Evolutionary conservation across 2,797 vertebrate genomes (phyloP), one percentile per base, ranked within the genome.

Genomic region (Neosalanx taihuensis): DNA sequence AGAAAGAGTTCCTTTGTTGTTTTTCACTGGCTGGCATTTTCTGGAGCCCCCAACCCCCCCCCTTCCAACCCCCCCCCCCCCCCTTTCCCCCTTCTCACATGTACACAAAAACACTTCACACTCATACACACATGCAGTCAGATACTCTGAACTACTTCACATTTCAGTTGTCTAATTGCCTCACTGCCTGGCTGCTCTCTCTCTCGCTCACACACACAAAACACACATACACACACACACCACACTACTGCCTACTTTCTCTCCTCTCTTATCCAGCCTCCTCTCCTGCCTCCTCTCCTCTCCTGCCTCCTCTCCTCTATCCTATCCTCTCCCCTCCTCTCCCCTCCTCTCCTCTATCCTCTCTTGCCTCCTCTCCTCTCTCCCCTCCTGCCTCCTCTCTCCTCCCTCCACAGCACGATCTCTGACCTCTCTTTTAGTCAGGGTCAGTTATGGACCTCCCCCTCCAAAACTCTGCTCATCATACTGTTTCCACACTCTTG

Each of bases 1-100:
- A 61, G 73, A 65, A 46, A 78, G 46, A 15, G 26, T 46, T 41
- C 37, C 37, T 41, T 41, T 41, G 37, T 51, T 67, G 64, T 3
- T 49, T 51, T 13, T 67, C 46, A 26, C 49, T 53, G 3, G 64
- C 64, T 29, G 26, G 26, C 23, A 51, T 66, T 6, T 67, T 30
- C 23, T 67, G 1, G 18, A 15, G 51, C 18, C 4, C 15, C 49
- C 37, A 41, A n/a, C n/a, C n/a, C n/a, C n/a, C n/a, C n/a, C n/a
- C n/a, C n/a, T n/a, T n/a, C n/a, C n/a, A n/a, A n/a, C 49, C 2
- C 15, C 18, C 3, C 46, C 4, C 10, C 15, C 46, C 51, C 51
- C 51, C 5, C 51, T 6, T 15, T 15, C 17, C 51, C 0, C 51
- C 17, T 15, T 17, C 46, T 9, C 46, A 49, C 46, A 49, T 9